Base-by-base conservation (phyloP, 2,797 vertebrate species). In the Mormyrus hasselquistii region DNA sequence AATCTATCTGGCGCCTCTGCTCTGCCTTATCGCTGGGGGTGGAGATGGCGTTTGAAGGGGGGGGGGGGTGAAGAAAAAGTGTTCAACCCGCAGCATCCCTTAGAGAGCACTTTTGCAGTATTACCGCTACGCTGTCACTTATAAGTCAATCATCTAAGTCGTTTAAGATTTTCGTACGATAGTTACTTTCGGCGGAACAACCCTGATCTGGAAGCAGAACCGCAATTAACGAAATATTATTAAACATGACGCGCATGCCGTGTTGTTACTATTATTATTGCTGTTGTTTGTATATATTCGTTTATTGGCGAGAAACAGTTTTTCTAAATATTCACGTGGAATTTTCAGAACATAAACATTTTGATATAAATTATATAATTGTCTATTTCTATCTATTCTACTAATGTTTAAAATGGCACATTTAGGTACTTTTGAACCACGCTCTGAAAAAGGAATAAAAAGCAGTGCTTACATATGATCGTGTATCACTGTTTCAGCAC, bases 61-160 rank as follows among this genome's bases (percentile, higher is more conserved):
- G 92, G 92, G 41, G 41, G 19, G 8, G 62, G 2, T 2, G 9
- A 44, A 62, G 88, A 73, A 85, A 89, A 89, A 87, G 47, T 50
- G 38, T 83, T 65, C 93, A 93, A 93, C 93, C 92, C 90, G 89
- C 89, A 59, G 89, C 88, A 91, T 89, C 93, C 69, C 92, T 91
- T 90, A 94, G 92, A 87, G 91, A 84, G 5, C 53, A 52, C 65
- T 88, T 86, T 29, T 90, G 89, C 89, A 92, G 95, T 93, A 96
- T 95, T 95, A 95, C 91, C 92, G 90, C 91, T 94, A 94, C 93
- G 69, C 94, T 92, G 87, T 93, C 94, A 94, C 93, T 93, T 93
- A 93, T 91, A 93, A 95, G 94, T 94, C 94, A 94, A 94, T 95
- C 93, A 94, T 92, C 91, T 91, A 89, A 91, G 82, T 92, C 91